phyloP scores from a whole-genome alignment of 2,797 vertebrate species.

The Euthynnus affinis region DNA sequence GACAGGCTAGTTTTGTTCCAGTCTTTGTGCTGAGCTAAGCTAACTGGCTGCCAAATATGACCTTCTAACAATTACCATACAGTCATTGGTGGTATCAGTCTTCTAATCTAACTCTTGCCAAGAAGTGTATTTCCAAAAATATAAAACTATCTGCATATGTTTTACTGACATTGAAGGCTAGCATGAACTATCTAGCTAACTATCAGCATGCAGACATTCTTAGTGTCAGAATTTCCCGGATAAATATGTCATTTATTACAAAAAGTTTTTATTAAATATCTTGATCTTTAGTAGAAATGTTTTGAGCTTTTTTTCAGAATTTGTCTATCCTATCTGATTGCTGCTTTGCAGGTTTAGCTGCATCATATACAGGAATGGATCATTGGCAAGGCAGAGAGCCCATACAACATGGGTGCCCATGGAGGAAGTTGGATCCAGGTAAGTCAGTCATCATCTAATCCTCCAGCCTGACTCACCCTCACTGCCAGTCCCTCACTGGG shows the following conservation, averaged over 20 bases:
- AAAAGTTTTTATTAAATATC: not conserved
- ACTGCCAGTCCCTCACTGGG: constrained; percentile 83
- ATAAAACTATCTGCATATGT: too few relatives aligned
- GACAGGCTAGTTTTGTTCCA: too few relatives aligned
- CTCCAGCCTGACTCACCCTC: constrained; percentile 81
- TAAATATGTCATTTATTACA: not conserved
- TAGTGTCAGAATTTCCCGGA: not conserved
- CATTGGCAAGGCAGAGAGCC: not conserved
- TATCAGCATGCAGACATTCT: not conserved
- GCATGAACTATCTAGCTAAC: not conserved
- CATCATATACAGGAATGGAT: not conserved
- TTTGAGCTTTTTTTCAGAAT: not conserved
- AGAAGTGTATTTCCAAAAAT: too few relatives aligned
- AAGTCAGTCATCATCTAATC: not conserved
- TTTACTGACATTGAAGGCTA: not conserved
- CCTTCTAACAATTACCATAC: too few relatives aligned
- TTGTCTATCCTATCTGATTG: not conserved
- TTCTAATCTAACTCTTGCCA: too few relatives aligned
- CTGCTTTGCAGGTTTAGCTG: not conserved
- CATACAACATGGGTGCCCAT: not conserved
- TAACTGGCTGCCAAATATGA: too few relatives aligned
- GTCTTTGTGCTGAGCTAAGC: too few relatives aligned
- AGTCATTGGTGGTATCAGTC: too few relatives aligned
- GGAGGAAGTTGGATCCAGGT: not conserved
- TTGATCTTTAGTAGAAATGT: not conserved